Percentiles rank a stretch among this genome's conserved stretches.
phyloP scores from a whole-genome alignment of 2,888 invertebrate genomes.

The Hirtodrosophila alboralis region DNA sequence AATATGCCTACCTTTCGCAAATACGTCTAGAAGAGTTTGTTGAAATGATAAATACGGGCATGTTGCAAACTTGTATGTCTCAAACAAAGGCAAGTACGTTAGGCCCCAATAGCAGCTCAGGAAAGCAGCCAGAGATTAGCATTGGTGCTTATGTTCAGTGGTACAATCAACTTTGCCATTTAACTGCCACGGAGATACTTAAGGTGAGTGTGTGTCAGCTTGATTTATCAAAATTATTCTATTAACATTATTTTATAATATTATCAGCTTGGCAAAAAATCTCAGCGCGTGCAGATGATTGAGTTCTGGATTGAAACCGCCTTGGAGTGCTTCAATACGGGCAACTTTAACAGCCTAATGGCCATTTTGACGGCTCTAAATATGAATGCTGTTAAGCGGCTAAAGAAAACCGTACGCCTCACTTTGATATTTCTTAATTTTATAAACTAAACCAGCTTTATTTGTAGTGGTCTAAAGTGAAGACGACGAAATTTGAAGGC shows the following conservation, averaged over 20 bases:
- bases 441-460: neutral
- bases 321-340: constrained; percentile 97
- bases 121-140: constrained; percentile 84
- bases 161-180: constrained; percentile 97
- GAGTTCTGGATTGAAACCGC: constrained; percentile 99
- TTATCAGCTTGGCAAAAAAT: constrained; percentile 94
- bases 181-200: constrained; percentile 96
- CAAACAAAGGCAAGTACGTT: constrained; percentile 86
- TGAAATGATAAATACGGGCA: constrained; percentile 91
- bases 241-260: neutral
- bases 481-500: constrained; percentile 91
- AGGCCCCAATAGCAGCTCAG: constrained; percentile 85
- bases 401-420: constrained; percentile 94
- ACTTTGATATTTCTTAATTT: neutral
- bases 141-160: constrained; percentile 97
- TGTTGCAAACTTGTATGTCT: constrained; percentile 86
- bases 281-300: constrained; percentile 93
- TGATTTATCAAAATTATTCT: fast-evolving
- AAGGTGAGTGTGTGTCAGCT: constrained; percentile 86
- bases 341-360: constrained; percentile 99
- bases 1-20: constrained; percentile 94
- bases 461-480: constrained; percentile 92
- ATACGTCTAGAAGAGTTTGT: constrained; percentile 98
- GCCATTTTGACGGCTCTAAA: constrained; percentile 97
- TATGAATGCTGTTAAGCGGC: constrained; percentile 94